These are phyloP conservation scores for Odontophorus gujanensis DNA, from an alignment of 2,113 vertebrate species.

Conservation along the genomic window DNA sequence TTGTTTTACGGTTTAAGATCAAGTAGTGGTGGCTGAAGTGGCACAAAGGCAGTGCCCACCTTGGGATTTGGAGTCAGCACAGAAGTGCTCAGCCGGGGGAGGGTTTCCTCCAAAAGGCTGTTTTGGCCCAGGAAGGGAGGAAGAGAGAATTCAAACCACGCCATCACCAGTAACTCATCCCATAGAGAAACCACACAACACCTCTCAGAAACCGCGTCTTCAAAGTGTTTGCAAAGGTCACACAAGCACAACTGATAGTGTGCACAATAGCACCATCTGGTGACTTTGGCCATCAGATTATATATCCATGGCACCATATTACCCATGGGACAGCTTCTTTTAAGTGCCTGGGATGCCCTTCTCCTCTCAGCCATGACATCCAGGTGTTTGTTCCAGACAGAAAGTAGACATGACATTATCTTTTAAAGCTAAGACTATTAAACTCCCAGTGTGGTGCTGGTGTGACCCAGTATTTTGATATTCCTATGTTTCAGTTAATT, in stretches of 20 bases:
- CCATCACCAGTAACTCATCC: background rate
- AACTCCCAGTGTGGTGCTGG: background rate
- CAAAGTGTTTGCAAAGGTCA: background rate
- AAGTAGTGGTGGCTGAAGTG: background rate
- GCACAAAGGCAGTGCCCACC: background rate
- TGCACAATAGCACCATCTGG: constrained; percentile 69
- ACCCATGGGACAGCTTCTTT: background rate
- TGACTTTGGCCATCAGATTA: constrained; percentile 25
- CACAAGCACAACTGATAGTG: background rate
- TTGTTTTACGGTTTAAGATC: background rate
- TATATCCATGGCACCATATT: constrained; percentile 52
- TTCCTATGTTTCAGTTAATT: background rate
- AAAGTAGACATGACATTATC: background rate
- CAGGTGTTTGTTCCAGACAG: background rate
- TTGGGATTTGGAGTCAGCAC: accelerated
- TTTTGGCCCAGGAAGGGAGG: background rate
- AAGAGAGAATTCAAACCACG: background rate
- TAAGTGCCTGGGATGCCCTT: background rate
- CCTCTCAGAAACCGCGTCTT: background rate
- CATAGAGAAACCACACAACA: background rate
- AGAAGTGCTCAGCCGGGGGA: background rate
- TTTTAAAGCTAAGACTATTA: background rate
- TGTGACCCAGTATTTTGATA: background rate
- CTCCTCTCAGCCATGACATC: background rate
- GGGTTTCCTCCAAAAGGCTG: background rate